Base-by-base conservation (phyloP, 2,888 invertebrate genomes). In the Spisula solida region DNA sequence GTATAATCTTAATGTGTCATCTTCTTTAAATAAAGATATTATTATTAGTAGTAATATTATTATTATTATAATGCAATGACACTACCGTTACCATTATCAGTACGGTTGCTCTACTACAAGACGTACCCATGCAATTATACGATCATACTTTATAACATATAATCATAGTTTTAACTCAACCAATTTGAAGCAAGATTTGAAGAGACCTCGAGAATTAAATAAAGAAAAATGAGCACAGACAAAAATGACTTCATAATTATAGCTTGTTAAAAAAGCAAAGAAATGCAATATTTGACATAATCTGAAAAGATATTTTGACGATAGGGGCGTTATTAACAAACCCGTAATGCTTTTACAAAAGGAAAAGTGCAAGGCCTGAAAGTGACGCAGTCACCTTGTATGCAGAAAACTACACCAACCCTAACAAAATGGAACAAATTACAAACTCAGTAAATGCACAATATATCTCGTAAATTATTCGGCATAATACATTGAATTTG, bases 221-320 rank as follows among this genome's bases (percentile, higher is more conserved):
- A 55, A n/a, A n/a, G n/a, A 55, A 55, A 18, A 55, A 20, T 2
- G 60, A 1, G 60, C 25, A 66, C 25, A 2, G n/a, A 25, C 0
- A 66, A 66, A 66, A 25, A 5, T 66, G 25, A 66, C 60, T 25
- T 16, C 60, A 66, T 66, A 66, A 66, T 66, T 66, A 66, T n/a
- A 66, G 25, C n/a, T 51, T 51, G 16, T 51, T 51, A 51, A 51
- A 16, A 12, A 10, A 1, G 12, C 14, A 51, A 51, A 51, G 51
- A 12, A 51, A 51, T 16, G 60, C 25, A 25, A 8, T 66, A 0
- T 2, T 25, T 10, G 60, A 12, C 10, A 12, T 25, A n/a, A 12
- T 66, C 60, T 66, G 25, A 66, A 66, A 66, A 66, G 60, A 66
- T 66, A 25, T 66, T 66, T n/a, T 66, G n/a, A 66, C 60, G 0